phyloP scores from a whole-genome alignment of 2,113 vertebrate species.

The Puma concolor region DNA sequence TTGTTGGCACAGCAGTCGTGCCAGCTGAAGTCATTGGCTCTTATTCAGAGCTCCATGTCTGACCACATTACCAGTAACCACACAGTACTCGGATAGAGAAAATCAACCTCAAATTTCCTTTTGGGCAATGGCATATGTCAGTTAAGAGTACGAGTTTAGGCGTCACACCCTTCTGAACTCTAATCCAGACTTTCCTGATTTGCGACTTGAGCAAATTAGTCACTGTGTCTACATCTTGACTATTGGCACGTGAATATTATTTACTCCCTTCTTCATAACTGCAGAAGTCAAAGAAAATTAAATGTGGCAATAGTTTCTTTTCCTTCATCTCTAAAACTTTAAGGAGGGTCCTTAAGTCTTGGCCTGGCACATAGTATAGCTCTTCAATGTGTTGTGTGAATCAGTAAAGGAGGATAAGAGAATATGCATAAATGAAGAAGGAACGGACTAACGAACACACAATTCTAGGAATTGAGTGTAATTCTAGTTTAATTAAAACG shows the following conservation, averaged over 20 bases:
- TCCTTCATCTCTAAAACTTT: neutral
- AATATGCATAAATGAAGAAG: neutral
- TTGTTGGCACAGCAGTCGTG: no score
- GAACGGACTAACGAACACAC: neutral
- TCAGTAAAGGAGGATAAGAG: neutral
- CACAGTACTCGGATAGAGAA: neutral
- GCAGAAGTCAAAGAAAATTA: conserved; percentile 28
- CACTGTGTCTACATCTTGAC: neutral
- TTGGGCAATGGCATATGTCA: neutral
- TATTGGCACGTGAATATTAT: neutral
- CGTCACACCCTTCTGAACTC: neutral
- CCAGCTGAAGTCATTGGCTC: neutral
- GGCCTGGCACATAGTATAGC: neutral
- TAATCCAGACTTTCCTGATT: neutral
- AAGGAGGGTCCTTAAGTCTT: neutral
- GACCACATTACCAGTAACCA: neutral
- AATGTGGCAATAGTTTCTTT: neutral
- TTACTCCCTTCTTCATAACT: neutral
- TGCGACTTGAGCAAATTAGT: neutral
- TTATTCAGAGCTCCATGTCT: neutral
- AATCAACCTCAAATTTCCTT: neutral
- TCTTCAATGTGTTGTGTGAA: neutral
- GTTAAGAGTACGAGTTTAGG: neutral
- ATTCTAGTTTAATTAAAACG: conserved; percentile 32
- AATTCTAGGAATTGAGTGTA: neutral